A percentile compares a stretch with the other conserved stretches of the same genome.
phyloP scores from a whole-genome alignment of 1,140 invertebrate species.

The Acyrthosiphon pisum region DNA sequence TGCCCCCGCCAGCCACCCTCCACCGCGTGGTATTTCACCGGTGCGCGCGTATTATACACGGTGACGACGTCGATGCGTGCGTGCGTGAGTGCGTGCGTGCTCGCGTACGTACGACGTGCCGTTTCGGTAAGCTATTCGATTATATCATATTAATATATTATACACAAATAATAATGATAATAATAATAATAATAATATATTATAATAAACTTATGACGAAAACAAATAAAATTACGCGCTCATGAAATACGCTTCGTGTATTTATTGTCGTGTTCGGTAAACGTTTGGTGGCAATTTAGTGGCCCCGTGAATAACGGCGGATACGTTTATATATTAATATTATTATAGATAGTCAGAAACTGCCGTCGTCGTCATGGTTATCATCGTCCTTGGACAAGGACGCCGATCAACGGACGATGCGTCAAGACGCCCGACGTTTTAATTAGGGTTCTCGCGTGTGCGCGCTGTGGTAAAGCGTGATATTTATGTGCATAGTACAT shows the following conservation, averaged over 20 bases:
- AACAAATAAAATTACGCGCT: not conserved
- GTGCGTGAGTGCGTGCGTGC: not conserved
- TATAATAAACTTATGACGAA: not conserved
- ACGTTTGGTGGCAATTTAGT: not conserved
- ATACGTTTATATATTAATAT: not conserved
- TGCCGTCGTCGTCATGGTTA: not conserved
- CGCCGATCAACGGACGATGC: not conserved
- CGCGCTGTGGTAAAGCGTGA: not conserved
- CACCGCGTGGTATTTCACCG: slow-evolving; percentile 40
- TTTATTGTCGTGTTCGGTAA: not conserved
- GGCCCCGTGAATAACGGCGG: not conserved
- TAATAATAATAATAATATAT: no score
- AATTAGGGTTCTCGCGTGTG: not conserved
- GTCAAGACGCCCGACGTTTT: not conserved
- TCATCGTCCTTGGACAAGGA: slow-evolving; percentile 32
- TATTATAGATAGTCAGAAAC: not conserved
- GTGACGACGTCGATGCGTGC: not conserved
- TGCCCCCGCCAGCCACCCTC: not conserved
- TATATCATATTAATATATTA: not conserved
- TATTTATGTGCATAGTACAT: not conserved
- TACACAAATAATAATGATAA: not conserved
- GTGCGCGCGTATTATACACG: slow-evolving; percentile 7
- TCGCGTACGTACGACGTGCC: slow-evolving; percentile 23
- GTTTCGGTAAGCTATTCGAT: slow-evolving; percentile 49
- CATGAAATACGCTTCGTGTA: not conserved